Base-by-base conservation (phyloP, 1,140 invertebrate species). In the Heliconius himera region DNA sequence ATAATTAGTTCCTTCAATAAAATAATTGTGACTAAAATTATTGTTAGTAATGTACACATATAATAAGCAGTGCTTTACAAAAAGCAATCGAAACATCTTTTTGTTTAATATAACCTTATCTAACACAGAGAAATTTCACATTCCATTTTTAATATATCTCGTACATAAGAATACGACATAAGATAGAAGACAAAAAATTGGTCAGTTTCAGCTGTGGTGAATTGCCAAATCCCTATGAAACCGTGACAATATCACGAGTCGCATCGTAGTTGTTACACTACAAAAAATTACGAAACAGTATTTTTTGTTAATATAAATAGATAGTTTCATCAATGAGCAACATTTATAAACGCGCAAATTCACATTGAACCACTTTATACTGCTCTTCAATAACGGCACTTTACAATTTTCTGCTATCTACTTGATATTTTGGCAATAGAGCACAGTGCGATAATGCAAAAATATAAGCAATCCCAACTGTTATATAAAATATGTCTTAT, bases 401-500 rank as follows among this genome's bases (percentile, higher is more conserved):
- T 54, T 29, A 71, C 33, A 49, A 33, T 66, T 26, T 70, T 29
- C 56, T 46, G 38, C 56, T 18, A 38, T 70, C 60, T 76, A 76
- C 38, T 70, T 70, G 36, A 46, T 76, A 70, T 70, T 76, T 66
- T 76, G 66, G 70, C 41, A 51, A 76, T 29, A 76, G 70, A 46
- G 79, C 49, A 72, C 70, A 54, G 46, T 80, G 38, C 70, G 84
- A 76, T 74, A 83, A 76, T 76, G 76, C 76, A 60, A 78, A 33
- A 73, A 56, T 77, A 72, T 56, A 78, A 78, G 70, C 76, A 73
- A 73, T 73, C 70, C 49, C 36, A 60, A 74, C 36, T 33, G 72
- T 78, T 78, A 78, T 70, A 78, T 78, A 82, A 78, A 83, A 78
- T 54, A 74, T 74, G 56, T 80, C 78, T 76, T 80, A 81, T 83